Evolutionary conservation across 2,888 invertebrate genomes (phyloP), one percentile per base, ranked within the genome.

Genomic region (Lysandra bellargus): DNA sequence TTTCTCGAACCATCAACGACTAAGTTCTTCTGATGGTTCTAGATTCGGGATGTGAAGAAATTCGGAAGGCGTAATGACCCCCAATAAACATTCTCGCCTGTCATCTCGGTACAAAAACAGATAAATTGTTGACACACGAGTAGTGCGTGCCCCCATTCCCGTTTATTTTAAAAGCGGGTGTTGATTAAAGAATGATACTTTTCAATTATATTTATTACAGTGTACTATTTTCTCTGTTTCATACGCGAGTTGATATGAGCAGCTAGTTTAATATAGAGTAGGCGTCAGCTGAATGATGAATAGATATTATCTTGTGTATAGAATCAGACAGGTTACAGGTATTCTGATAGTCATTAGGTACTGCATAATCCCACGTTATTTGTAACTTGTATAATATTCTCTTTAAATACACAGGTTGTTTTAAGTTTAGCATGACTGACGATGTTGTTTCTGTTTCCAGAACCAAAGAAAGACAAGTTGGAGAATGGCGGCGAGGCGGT

Each of bases 401-500:
- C 7, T 61, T 23, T 23, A 2, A 2, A 61, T 9, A 6, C 23
- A 23, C 7, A 61, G 23, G 7, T 17, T 61, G 61, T 61, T 61
- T n/a, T 9, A 33, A n/a, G n/a, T 49, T 72, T 17, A 57, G 17
- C 78, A 49, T 76, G n/a, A 78, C 61, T 72, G 33, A 73, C 30
- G 61, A 57, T 57, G 33, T 85, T 85, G 84, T 82, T 85, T 88
- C 91, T 90, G 83, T 88, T 96, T 96, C 60, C 96, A 98, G 98
- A 98, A 96, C 97, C 97, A 96, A 97, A 97, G 96, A 98, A 98
- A 96, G 98, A 98, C 95, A 98, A 98, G 96, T 97, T 97, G 96
- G 98, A 98, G 92, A 96, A 93, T 88, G 95, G 95, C 86, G 93
- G 91, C 84, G 92, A 93, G 85, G 84, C 90, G 86, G 88, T 95